phyloP scores from a whole-genome alignment of 2,113 vertebrate genomes.

The Cheirogaleus medius region DNA sequence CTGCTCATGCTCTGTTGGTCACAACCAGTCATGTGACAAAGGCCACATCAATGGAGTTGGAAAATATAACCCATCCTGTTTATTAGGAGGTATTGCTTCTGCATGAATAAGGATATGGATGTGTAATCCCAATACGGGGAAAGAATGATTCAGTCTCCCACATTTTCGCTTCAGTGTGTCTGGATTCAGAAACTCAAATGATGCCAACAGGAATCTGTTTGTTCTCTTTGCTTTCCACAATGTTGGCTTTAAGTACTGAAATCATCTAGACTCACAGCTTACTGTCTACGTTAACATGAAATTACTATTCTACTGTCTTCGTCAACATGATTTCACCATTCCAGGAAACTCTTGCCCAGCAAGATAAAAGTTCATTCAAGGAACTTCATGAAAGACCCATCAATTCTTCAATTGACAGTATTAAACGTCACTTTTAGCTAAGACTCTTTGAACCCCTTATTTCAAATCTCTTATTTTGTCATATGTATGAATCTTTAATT shows the following conservation, averaged over 20 bases:
- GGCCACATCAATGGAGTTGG: background rate
- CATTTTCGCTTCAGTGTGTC: background rate
- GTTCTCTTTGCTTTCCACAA: background rate
- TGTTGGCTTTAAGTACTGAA: background rate
- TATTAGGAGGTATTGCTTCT: background rate
- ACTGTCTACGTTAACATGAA: background rate
- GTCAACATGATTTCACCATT: background rate
- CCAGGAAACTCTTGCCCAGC: background rate
- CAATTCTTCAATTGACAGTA: background rate
- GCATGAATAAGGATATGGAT: background rate
- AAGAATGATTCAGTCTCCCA: background rate
- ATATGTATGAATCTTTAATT: background rate
- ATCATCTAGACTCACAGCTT: background rate
- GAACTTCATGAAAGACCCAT: background rate
- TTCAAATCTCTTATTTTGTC: background rate
- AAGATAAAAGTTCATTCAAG: constrained; percentile 5
- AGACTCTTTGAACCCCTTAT: background rate
- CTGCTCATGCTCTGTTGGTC: background rate
- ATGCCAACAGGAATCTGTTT: background rate
- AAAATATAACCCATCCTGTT: background rate
- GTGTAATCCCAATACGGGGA: background rate
- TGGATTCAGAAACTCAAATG: constrained; percentile 5
- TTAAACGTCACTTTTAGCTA: background rate
- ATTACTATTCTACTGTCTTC: background rate
- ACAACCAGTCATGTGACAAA: background rate